Percentiles rank a stretch among this genome's conserved stretches.
Conservation (phyloP, 2,113 vertebrate species). For the Amphiprion percula region DNA sequence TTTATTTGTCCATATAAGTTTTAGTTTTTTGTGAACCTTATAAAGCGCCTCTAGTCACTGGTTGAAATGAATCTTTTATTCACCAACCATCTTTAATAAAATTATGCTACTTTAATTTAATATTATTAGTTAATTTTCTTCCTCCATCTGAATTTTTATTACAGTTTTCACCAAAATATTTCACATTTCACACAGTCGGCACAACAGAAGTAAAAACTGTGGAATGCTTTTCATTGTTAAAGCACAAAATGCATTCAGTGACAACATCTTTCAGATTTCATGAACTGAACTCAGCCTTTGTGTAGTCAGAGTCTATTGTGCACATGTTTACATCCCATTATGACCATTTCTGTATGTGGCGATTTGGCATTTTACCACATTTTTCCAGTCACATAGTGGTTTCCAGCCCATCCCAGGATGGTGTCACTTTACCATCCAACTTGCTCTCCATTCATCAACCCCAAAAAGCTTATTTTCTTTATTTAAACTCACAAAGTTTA, state of each 20-base stretch:
- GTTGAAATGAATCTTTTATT: neutral
- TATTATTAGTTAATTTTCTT: too few species aligned
- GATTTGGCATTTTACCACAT: too few species aligned
- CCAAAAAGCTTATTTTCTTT: too few species aligned
- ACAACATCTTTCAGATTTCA: neutral
- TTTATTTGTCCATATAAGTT: constrained; percentile 35
- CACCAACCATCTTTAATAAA: neutral
- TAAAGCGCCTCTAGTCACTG: neutral
- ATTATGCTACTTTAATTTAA: neutral
- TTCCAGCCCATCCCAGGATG: too few species aligned
- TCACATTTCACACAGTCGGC: too few species aligned
- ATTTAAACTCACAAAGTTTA: neutral
- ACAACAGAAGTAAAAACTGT: neutral
- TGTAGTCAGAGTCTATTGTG: neutral
- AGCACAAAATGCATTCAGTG: neutral
- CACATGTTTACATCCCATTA: neutral
- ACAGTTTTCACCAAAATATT: neutral
- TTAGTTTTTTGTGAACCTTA: constrained; percentile 15
- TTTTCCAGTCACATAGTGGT: too few species aligned
- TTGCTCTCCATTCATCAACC: too few species aligned
- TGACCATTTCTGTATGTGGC: too few species aligned
- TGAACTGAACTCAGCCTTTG: too few species aligned
- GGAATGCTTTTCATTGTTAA: neutral
- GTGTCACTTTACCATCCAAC: too few species aligned
- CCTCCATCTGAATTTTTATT: too few species aligned